phyloP scores from a whole-genome alignment of 2,113 vertebrate genomes.

The Ameiurus melas region DNA sequence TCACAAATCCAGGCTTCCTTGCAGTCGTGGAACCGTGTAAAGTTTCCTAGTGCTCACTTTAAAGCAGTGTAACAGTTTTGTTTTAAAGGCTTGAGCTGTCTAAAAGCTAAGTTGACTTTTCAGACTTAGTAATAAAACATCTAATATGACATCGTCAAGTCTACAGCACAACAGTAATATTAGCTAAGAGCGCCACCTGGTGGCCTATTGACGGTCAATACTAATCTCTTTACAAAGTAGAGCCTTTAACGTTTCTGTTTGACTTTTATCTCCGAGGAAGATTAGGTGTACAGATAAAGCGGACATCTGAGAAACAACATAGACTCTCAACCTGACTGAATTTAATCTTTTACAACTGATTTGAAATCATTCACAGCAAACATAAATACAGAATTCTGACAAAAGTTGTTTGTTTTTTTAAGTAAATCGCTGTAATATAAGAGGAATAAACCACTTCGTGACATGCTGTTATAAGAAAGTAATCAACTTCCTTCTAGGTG shows the following conservation, averaged over 20 bases:
- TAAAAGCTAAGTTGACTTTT: neutral
- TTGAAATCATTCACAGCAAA: neutral
- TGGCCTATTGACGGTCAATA: neutral
- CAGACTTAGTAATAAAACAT: neutral
- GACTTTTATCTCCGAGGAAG: neutral
- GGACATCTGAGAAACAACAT: neutral
- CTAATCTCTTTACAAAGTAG: neutral
- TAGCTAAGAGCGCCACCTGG: conserved; percentile 36
- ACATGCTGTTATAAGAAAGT: neutral
- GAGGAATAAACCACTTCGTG: neutral
- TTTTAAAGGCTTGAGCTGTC: neutral
- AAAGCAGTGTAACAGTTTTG: neutral
- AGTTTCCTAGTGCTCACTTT: neutral
- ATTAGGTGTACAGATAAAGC: neutral
- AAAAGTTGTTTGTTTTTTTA: neutral
- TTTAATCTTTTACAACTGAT: neutral
- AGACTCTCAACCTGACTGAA: neutral
- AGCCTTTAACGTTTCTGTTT: neutral
- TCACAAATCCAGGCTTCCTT: neutral
- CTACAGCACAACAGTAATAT: neutral
- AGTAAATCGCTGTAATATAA: neutral
- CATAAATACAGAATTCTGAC: neutral
- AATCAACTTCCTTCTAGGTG: neutral
- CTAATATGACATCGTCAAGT: neutral
- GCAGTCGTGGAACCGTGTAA: neutral